Evolutionary conservation across 2,113 vertebrate genomes (phyloP), one percentile per base, ranked within the genome.

Genomic region (Herpetotheres cachinnans): DNA sequence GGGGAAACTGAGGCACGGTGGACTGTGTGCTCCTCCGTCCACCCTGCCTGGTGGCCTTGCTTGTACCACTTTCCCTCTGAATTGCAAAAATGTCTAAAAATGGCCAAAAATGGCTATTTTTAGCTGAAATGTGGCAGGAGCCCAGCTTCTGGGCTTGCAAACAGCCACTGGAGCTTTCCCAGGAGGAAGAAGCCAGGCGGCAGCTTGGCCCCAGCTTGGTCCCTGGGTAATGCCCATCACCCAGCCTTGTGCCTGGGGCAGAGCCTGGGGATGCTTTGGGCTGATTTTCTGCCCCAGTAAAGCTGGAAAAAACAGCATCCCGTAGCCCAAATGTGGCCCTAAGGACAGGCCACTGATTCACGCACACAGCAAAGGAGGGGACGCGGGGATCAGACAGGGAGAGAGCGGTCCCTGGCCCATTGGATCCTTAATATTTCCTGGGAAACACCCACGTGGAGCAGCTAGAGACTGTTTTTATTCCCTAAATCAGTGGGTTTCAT

Each of bases 371-470:
- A 21, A 21, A 70, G 5, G 38, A 70, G 46, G 44, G 56, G 44
- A 54, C 14, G 0, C 4, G 24, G 61, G 44, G 52, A n/a, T 32
- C 21, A 4, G 18, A 20, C 0, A 0, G 3, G 21, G 38, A 16
- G 20, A n/a, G 6, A 66, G 27, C 2, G 1, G 19, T 34, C 69
- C 40, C 70, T 27, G 40, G 9, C 24, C 38, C 52, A 5, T 38
- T 1, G 0, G 15, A 1, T 66, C 69, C 58, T n/a, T 10, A 6
- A 4, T 66, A 56, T 89, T 67, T 77, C 69, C 54, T 50, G 54
- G 40, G 83, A 67, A 73, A 67, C 44, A 12, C 44, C 52, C 3
- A 0, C 11, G 22, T 56, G 81, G 63, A 77, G 58, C 69, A 59
- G 27, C 56, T n/a, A 7, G 24, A 44, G 27, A 11, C n/a, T 56